Evolutionary conservation across 2,113 vertebrate genomes (phyloP), one percentile per base, ranked within the genome.

Genomic region (Himantopus leucocephalus): DNA sequence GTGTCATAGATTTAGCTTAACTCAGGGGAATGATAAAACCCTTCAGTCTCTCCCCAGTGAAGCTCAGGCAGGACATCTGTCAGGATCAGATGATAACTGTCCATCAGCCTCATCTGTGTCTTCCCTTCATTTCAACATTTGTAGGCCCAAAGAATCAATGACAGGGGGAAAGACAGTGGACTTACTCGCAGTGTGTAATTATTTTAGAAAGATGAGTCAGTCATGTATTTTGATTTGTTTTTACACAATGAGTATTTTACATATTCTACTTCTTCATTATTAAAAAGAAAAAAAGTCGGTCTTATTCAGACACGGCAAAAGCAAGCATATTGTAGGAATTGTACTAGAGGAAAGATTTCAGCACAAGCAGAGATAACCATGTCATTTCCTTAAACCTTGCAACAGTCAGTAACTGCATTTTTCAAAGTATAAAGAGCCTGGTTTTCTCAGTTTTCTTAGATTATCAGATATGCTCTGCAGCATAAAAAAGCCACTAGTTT

Each of bases 391-490:
- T 76, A 68, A 91, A 55, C 37, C 24, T 43, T 78, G 45, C 43
- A 94, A 59, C 15, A 53, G 26, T 62, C 53, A 83, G 27, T 70
- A 79, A 62, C 20, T 62, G 63, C 59, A 59, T 94, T 90, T 96
- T 94, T 90, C 18, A 41, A 93, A 91, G 60, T n/a, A 71, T 34
- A 92, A 90, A 95, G 88, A 52, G 43, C 47, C 55, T 70, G 15
- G 66, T 92, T 96, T 92, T 79, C 71, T 88, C 58, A 29, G 29
- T 62, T 92, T 89, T 85, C 58, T 37, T 62, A 66, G 35, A 43
- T 68, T 70, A 75, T 76, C n/a, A 53, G 13, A 37, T 79, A 88
- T 90, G 39, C 74, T 34, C 29, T 50, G 34, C 43, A 87, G 60
- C 27, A 45, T 19, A 82, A 9, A 83, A 58, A 90, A 93, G 32